Evolutionary conservation across 2,113 vertebrate species (phyloP).

Genomic region (Aegotheles bennettii): DNA sequence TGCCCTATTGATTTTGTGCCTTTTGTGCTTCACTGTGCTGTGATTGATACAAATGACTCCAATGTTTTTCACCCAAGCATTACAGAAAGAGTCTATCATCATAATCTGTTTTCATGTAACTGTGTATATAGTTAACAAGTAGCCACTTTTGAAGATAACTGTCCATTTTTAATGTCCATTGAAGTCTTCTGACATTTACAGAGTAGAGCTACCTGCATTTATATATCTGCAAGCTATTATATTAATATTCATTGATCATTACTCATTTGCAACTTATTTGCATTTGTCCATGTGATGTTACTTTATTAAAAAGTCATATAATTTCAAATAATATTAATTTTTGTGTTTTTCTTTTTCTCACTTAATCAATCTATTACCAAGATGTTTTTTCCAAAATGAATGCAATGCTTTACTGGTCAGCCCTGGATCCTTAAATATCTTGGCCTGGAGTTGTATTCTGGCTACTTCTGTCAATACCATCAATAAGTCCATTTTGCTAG

Average conservation of each 20-base stretch:
- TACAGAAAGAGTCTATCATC: neutral
- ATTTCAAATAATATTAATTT: neutral
- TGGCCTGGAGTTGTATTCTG: neutral
- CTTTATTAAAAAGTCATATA: neutral
- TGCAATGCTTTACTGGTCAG: neutral
- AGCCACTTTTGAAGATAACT: neutral
- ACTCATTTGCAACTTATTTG: neutral
- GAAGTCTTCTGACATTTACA: neutral
- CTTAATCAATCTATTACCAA: neutral
- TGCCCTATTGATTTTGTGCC: neutral
- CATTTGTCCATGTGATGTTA: neutral
- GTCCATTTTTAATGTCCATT: neutral
- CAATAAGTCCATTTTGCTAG: neutral
- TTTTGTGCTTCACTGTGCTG: neutral
- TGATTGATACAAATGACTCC: neutral
- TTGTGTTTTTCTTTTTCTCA: neutral
- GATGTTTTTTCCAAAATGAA: neutral
- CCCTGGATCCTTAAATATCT: rapidly evolving
- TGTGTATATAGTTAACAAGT: neutral
- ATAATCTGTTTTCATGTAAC: neutral
- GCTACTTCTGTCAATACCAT: neutral
- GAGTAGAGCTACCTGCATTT: neutral
- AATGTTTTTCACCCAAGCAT: neutral
- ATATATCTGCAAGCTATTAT: neutral
- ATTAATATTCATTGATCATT: neutral